phyloP scores from a whole-genome alignment of 2,888 invertebrate genomes.

The Tuta absoluta region DNA sequence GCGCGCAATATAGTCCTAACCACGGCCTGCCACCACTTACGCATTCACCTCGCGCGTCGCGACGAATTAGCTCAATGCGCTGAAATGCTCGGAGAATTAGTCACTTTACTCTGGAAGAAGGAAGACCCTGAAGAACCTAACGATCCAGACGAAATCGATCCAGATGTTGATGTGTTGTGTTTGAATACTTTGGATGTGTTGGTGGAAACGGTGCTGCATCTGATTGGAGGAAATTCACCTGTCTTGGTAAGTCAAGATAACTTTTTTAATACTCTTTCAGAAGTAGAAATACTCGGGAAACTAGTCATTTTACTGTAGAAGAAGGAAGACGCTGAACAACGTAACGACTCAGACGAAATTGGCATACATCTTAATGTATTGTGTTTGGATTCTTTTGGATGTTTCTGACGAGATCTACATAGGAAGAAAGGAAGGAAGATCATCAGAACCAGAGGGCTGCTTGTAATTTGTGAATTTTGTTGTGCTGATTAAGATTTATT shows the following conservation, averaged over 20 bases:
- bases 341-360: too few species aligned
- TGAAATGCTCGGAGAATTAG: conserved; percentile 92
- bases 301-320: too few species aligned
- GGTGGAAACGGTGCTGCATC: conserved; percentile 90
- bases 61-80: conserved; percentile 92
- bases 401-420: too few species aligned
- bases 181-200: conserved; percentile 90
- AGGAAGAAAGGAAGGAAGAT: too few species aligned
- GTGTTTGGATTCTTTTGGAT: too few species aligned
- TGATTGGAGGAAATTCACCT: conserved; percentile 88
- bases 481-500: too few species aligned
- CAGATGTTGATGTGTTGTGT: conserved; percentile 92
- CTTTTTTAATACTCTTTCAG: too few species aligned
- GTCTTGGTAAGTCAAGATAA: conserved; percentile 77
- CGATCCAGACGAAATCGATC: conserved; percentile 69
- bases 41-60: conserved; percentile 89
- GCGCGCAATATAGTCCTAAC: conserved; percentile 91
- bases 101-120: conserved; percentile 81
- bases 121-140: conserved; percentile 73
- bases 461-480: too few species aligned
- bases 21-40: conserved; percentile 91
- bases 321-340: too few species aligned
- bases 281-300: too few species aligned
- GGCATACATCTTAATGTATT: too few species aligned
- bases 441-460: too few species aligned